phyloP scores from a whole-genome alignment of 2,797 vertebrate genomes.

The Rhincodon typus region DNA sequence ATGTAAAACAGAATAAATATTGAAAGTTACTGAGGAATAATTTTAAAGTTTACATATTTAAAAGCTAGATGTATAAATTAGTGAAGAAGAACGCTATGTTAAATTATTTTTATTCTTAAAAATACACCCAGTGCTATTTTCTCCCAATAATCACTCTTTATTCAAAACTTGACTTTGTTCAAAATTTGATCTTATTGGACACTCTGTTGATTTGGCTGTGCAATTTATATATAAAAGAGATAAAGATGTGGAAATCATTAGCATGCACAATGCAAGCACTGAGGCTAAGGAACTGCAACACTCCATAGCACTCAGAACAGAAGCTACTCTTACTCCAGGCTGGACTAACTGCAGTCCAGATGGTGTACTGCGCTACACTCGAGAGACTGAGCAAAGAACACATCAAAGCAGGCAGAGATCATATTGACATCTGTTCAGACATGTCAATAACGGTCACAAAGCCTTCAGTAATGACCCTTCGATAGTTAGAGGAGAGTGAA shows the following conservation, averaged over 20 bases:
- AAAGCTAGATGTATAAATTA: too few relatives aligned
- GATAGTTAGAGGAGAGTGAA: slow-evolving; percentile 31
- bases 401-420: slow-evolving; percentile 30
- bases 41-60: neutral
- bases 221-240: neutral
- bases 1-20: neutral
- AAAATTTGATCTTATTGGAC: neutral
- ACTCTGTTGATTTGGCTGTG: neutral
- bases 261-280: slow-evolving; percentile 13
- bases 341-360: slow-evolving; percentile 33
- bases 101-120: neutral
- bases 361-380: slow-evolving; percentile 21
- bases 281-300: neutral
- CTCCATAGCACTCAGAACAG: neutral
- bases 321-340: neutral
- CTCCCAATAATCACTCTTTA: too few relatives aligned
- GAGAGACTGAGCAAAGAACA: slow-evolving; percentile 27
- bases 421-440: slow-evolving; percentile 33
- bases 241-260: neutral
- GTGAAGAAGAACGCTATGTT: too few relatives aligned
- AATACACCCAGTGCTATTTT: too few relatives aligned
- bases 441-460: slow-evolving; percentile 39
- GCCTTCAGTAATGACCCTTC: slow-evolving; percentile 29
- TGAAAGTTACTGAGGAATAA: neutral
- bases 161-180: too few relatives aligned